These are phyloP conservation scores for Spea multiplicata DNA, from an alignment of 2,113 vertebrate genomes.

Conservation along the genomic window DNA sequence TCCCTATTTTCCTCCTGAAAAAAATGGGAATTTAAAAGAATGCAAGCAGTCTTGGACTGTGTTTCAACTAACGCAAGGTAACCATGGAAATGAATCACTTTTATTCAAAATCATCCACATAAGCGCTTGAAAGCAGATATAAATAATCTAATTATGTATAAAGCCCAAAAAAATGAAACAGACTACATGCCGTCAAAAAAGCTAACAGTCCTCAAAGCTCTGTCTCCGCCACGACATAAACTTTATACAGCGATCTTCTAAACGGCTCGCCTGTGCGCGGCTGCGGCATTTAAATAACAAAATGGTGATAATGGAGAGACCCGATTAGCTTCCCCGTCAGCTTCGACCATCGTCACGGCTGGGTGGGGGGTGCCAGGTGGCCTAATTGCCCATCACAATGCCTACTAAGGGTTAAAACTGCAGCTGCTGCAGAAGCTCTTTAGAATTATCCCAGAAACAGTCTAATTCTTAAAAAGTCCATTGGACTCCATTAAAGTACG, in stretches of 20 bases:
- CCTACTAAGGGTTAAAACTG: too few species aligned
- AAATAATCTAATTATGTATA: constrained; percentile 35
- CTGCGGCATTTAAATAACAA: not conserved
- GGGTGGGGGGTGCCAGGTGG: not conserved
- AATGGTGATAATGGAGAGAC: not conserved
- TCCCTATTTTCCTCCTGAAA: too few species aligned
- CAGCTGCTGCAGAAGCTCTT: too few species aligned
- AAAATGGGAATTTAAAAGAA: too few species aligned
- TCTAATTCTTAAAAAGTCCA: too few species aligned
- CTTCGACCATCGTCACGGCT: not conserved
- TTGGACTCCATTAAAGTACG: too few species aligned
- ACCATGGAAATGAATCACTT: constrained; percentile 36
- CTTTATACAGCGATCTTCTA: constrained; percentile 29
- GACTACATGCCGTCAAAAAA: constrained; percentile 41
- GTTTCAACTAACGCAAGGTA: constrained; percentile 2
- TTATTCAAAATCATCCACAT: constrained; percentile 40
- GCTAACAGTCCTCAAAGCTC: constrained; percentile 41
- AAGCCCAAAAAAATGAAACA: constrained; percentile 26
- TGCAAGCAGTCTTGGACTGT: not conserved
- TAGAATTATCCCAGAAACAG: too few species aligned
- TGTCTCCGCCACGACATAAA: constrained; percentile 32
- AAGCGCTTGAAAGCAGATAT: constrained; percentile 35
- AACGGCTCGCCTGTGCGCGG: not conserved
- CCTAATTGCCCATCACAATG: too few species aligned
- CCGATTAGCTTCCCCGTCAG: too few species aligned